Conservation (phyloP, 2,113 vertebrate genomes). For the Raphicerus campestris region DNA sequence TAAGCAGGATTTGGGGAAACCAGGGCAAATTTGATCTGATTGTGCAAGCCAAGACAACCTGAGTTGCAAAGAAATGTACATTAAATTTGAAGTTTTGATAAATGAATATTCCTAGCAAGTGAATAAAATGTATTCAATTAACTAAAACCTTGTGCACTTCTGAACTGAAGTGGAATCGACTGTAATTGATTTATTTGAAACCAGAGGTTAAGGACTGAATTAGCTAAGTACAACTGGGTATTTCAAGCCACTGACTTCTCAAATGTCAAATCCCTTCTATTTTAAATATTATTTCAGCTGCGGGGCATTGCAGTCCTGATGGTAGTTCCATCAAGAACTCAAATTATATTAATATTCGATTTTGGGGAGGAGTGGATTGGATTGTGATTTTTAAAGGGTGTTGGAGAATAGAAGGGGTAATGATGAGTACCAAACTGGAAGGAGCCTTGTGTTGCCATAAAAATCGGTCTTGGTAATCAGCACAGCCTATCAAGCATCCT, state of each 20-base stretch:
- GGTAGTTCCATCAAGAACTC: slow-evolving; percentile 88
- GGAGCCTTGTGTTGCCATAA: slow-evolving; percentile 61
- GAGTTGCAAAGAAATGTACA: slow-evolving; percentile 77
- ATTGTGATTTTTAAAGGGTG: slow-evolving; percentile 65
- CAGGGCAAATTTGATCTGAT: slow-evolving; percentile 74
- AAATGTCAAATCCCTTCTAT: slow-evolving; percentile 91
- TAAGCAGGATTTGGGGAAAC: slow-evolving; percentile 61
- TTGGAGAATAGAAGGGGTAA: slow-evolving; percentile 63
- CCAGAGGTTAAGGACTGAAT: slow-evolving; percentile 96
- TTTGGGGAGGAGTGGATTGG: slow-evolving; percentile 78
- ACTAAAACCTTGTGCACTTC: slow-evolving; percentile 89
- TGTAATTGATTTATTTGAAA: slow-evolving; percentile 97
- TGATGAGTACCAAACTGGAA: slow-evolving; percentile 4
- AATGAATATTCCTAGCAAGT: slow-evolving; percentile 87
- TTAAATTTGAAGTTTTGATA: slow-evolving; percentile 83
- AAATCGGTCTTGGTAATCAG: slow-evolving; percentile 69
- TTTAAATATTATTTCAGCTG: slow-evolving; percentile 92
- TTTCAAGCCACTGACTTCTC: slow-evolving; percentile 94
- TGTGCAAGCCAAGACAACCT: slow-evolving; percentile 71
- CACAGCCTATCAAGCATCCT: slow-evolving; percentile 51
- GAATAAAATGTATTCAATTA: slow-evolving; percentile 92
- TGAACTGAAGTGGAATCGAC: slow-evolving; percentile 93
- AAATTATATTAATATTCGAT: slow-evolving; percentile 90
- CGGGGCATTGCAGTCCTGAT: slow-evolving; percentile 87
- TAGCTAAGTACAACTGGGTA: slow-evolving; percentile 94